Percentiles rank a stretch among this genome's conserved stretches.
These are phyloP conservation scores for Nematolebias whitei DNA, from an alignment of 2,113 vertebrate genomes.

Conservation along the genomic window DNA sequence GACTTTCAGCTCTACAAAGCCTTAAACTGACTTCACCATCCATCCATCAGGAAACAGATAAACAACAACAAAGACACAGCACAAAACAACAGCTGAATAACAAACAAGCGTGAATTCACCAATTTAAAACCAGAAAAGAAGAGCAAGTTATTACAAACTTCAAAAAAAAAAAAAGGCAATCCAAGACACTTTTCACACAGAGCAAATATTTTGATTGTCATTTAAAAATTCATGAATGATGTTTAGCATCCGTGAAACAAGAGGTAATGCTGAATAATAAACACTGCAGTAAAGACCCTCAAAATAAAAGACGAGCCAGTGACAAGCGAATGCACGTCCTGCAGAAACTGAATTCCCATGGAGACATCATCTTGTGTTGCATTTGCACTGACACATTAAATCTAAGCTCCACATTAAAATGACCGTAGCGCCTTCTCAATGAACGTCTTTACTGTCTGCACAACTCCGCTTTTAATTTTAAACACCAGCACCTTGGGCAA, in stretches of 20 bases:
- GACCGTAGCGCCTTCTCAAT: background rate
- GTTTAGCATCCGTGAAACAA: background rate
- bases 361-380: background rate
- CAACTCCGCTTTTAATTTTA: background rate
- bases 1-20: background rate
- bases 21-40: background rate
- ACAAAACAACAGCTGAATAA: background rate
- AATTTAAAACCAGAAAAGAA: no score
- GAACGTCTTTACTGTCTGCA: conserved; percentile 3
- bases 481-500: conserved; percentile 28
- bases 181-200: no score
- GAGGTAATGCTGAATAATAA: background rate
- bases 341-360: background rate
- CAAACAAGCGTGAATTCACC: no score
- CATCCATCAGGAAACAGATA: background rate
- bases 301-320: background rate
- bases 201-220: no score
- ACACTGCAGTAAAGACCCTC: no score
- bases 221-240: no score
- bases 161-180: no score
- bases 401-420: background rate
- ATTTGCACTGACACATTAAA: background rate
- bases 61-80: no score
- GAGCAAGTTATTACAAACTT: no score
- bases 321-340: background rate